Conservation (phyloP, 1,140 invertebrate genomes). For the Drosophila punjabiensis region DNA sequence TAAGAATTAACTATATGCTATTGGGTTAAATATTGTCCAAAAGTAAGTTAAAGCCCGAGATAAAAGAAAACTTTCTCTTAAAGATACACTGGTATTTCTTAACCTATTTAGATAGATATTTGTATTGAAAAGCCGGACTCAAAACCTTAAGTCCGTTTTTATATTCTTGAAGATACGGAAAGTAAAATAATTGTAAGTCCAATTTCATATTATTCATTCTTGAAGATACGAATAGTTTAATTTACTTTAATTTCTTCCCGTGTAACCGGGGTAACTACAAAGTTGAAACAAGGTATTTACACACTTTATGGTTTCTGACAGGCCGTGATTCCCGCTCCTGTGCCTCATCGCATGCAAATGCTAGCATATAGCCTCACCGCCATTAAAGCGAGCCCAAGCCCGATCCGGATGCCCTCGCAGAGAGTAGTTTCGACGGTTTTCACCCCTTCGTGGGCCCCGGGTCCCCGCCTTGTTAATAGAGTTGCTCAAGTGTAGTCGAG, state of each 20-base stretch:
- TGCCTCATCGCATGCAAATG: constrained; percentile 61
- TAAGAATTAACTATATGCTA: background rate
- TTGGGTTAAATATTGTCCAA: background rate
- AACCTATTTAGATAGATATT: background rate
- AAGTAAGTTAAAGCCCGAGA: background rate
- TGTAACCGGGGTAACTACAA: constrained; percentile 47
- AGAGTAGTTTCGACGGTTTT: constrained; percentile 39
- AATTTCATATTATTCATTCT: too few relatives aligned
- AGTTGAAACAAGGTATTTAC: constrained; percentile 73
- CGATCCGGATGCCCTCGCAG: constrained; percentile 27
- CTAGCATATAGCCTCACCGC: constrained; percentile 26
- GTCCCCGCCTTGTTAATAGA: constrained; percentile 61
- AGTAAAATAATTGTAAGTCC: too few relatives aligned
- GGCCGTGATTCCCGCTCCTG: constrained; percentile 63
- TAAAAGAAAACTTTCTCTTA: too few relatives aligned
- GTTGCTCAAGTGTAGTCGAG: constrained; percentile 78
- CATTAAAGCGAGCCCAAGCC: constrained; percentile 67
- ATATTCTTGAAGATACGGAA: too few relatives aligned
- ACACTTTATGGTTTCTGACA: constrained; percentile 83
- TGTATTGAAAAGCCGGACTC: too few relatives aligned
- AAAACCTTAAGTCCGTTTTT: too few relatives aligned
- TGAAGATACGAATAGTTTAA: background rate
- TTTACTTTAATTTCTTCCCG: background rate
- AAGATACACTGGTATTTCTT: too few relatives aligned
- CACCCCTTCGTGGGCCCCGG: constrained; percentile 34